phyloP scores from a whole-genome alignment of 2,888 invertebrate species.

The Sminthurides aquaticus region DNA sequence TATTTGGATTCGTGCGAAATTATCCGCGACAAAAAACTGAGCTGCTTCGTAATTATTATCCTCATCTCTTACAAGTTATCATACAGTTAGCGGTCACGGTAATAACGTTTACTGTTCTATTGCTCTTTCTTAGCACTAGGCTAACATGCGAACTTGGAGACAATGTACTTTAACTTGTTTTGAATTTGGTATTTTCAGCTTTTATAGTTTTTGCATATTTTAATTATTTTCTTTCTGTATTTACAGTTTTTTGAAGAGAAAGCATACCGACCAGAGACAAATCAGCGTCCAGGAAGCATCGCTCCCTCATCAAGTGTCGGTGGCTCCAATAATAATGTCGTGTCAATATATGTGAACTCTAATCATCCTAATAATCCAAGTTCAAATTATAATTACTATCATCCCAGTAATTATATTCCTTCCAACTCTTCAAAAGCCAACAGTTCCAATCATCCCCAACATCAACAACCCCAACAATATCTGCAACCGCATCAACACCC shows the following conservation, averaged over 20 bases:
- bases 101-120: no score
- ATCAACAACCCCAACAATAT: slow-evolving; percentile 4
- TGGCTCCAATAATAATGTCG: slow-evolving; percentile 7
- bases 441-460: slow-evolving; percentile 12
- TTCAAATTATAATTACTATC: slow-evolving; percentile 9
- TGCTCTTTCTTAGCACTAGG: no score
- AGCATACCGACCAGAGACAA: slow-evolving; percentile 81
- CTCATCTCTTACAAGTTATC: no score
- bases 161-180: not conserved
- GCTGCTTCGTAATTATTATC: no score
- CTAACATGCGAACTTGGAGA: no score
- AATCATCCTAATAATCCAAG: not conserved
- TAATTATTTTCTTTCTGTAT: slow-evolving; percentile 15
- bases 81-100: no score
- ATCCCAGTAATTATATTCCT: slow-evolving; percentile 10
- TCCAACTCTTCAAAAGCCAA: slow-evolving; percentile 4
- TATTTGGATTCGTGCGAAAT: no score
- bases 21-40: no score
- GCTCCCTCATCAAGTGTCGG: not conserved
- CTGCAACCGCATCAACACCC: slow-evolving; percentile 21
- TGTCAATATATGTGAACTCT: slow-evolving; percentile 15
- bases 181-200: not conserved
- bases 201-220: not conserved
- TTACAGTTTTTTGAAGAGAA: slow-evolving; percentile 80
- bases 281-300: slow-evolving; percentile 54